phyloP scores from a whole-genome alignment of 2,113 vertebrate genomes.

The Myanophis thanlyinensis region DNA sequence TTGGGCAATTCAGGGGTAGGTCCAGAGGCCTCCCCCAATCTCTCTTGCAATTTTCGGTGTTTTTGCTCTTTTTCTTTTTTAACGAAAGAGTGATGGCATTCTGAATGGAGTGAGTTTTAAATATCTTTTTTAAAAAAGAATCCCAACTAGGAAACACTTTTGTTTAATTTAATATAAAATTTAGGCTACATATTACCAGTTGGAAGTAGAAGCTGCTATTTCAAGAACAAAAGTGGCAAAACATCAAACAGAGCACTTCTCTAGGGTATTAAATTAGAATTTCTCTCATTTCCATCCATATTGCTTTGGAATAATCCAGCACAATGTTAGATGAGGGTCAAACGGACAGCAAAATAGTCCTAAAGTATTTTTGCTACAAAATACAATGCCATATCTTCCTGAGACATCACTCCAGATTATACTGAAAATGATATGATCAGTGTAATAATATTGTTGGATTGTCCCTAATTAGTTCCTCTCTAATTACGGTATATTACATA shows the following conservation, averaged over 20 bases:
- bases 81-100: background rate
- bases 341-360: fast-evolving
- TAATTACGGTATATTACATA: constrained; percentile 40
- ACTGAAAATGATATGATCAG: constrained; percentile 58
- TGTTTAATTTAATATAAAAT: background rate
- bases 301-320: background rate
- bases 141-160: background rate
- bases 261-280: background rate
- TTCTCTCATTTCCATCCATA: background rate
- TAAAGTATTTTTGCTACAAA: background rate
- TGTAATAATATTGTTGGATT: constrained; percentile 55
- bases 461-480: constrained; percentile 62
- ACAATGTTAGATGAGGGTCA: background rate
- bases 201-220: background rate
- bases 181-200: background rate
- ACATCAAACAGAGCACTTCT: background rate
- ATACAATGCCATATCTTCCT: background rate
- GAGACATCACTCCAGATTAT: constrained; percentile 56
- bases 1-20: background rate
- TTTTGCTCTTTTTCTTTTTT: too few species aligned
- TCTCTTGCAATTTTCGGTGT: too few species aligned
- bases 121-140: background rate
- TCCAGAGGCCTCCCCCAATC: background rate
- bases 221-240: background rate
- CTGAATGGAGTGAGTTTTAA: background rate